Evolutionary conservation across 2,888 invertebrate genomes (phyloP).

Genomic region (Ochlodes sylvanus): DNA sequence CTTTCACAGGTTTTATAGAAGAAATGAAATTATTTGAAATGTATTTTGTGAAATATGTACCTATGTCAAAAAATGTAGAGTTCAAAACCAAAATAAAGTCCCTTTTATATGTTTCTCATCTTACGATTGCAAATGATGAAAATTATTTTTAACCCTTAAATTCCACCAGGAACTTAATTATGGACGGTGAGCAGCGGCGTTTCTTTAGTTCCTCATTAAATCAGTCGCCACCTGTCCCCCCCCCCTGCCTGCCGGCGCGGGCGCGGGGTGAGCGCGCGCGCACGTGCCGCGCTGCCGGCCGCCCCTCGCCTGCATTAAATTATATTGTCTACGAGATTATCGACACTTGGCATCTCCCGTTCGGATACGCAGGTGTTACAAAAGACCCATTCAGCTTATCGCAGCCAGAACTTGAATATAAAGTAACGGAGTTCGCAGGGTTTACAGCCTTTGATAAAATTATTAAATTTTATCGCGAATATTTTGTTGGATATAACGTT

Average conservation of each 20-base stretch:
- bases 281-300: slow-evolving; percentile 57
- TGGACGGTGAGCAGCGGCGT: slow-evolving; percentile 48
- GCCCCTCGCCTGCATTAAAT: slow-evolving; percentile 38
- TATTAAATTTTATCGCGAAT: neutral
- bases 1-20: too few species aligned
- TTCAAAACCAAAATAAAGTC: too few species aligned
- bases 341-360: slow-evolving; percentile 42
- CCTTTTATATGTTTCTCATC: too few species aligned
- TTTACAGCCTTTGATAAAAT: neutral
- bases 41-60: too few species aligned
- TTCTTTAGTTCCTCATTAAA: slow-evolving; percentile 67
- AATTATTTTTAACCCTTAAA: slow-evolving; percentile 12
- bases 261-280: slow-evolving; percentile 50
- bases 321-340: slow-evolving; percentile 40
- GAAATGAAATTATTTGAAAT: too few species aligned
- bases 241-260: slow-evolving; percentile 12
- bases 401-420: neutral
- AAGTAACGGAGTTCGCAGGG: neutral
- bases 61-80: too few species aligned
- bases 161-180: slow-evolving; percentile 49
- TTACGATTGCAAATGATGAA: neutral
- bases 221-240: slow-evolving; percentile 72
- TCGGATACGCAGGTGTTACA: slow-evolving; percentile 44
- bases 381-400: slow-evolving; percentile 20
- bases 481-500: too few species aligned